phyloP scores from a whole-genome alignment of 2,797 vertebrate species.

The Tiaroga cobitis region DNA sequence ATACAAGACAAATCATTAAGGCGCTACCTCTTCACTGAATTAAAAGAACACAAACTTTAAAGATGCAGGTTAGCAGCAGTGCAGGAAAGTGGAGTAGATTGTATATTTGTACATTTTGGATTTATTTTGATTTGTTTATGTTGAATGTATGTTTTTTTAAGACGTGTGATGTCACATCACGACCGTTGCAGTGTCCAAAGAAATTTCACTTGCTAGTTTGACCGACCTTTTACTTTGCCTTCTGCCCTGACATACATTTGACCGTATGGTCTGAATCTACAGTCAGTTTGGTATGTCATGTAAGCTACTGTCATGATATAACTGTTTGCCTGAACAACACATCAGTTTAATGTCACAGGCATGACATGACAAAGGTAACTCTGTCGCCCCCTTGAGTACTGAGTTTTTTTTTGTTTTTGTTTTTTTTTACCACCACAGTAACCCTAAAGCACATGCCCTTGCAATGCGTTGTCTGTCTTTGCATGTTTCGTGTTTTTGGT shows the following conservation, averaged over 20 bases:
- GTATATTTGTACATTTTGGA: neutral
- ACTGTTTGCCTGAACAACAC: neutral
- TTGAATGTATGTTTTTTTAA: neutral
- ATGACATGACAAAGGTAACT: constrained; percentile 21
- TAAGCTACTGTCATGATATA: neutral
- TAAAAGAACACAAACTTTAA: neutral
- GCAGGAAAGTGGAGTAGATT: neutral
- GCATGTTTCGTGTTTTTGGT: neutral
- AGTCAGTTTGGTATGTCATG: neutral
- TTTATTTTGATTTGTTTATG: neutral
- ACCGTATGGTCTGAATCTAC: neutral
- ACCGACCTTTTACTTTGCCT: neutral
- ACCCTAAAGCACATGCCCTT: neutral
- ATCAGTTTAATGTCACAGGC: neutral
- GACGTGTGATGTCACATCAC: neutral
- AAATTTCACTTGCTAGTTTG: neutral
- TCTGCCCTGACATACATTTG: neutral
- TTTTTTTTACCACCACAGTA: neutral
- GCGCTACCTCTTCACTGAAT: neutral
- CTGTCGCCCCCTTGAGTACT: constrained; percentile 35
- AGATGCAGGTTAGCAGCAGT: neutral
- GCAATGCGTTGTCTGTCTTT: neutral
- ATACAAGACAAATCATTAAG: neutral
- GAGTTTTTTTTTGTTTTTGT: neutral
- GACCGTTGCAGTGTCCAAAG: neutral